Base-by-base conservation (phyloP, 2,797 vertebrate species). In the Centropyge bicolor region DNA sequence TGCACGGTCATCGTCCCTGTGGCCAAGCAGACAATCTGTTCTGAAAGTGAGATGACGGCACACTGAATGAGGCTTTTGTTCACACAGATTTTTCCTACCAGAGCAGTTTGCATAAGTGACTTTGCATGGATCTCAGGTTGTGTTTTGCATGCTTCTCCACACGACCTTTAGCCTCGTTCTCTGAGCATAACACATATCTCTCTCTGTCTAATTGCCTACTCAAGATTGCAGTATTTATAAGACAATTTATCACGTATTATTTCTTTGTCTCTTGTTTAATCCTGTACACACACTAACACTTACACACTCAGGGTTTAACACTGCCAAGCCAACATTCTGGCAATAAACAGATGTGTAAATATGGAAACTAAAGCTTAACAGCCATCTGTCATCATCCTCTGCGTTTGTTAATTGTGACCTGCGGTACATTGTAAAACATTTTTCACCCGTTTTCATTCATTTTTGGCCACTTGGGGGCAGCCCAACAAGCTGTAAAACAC, bases 131-230 rank as follows among this genome's bases (percentile, higher is more conserved):
- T 74, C 76, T 82, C 64, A 67, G 64, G 67, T 60, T 36, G 22
- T 16, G 75, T 88, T 92, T 91, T 93, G 82, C 84, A 85, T 92
- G 73, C 57, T 77, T 85, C 46, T 51, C 67, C 54, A 40, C 8
- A 45, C 79, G 81, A 88, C 86, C 86, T 89, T 86, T 80, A 31
- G 35, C 62, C 51, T 22, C 19, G 12, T 27, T 87, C 64, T 78
- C 43, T 46, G 7, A 4, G 41, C 51, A 61, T 55, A 57, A 67
- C n/a, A 77, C 16, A 74, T 22, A 11, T 36, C 14, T 65, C 36
- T 27, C 17, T 59, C n/a, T n/a, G 69, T 11, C 31, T 61, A 2
- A n/a, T 22, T 2, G 27, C 27, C 27, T 31, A n/a, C 45, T 16
- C 43, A 43, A 2, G 27, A 16, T 38, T 62, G 3, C 24, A 19